Percentiles rank a stretch among this genome's conserved stretches.
These are phyloP conservation scores for Argyrosomus regius DNA, from an alignment of 2,797 vertebrate species.

Conservation along the genomic window DNA sequence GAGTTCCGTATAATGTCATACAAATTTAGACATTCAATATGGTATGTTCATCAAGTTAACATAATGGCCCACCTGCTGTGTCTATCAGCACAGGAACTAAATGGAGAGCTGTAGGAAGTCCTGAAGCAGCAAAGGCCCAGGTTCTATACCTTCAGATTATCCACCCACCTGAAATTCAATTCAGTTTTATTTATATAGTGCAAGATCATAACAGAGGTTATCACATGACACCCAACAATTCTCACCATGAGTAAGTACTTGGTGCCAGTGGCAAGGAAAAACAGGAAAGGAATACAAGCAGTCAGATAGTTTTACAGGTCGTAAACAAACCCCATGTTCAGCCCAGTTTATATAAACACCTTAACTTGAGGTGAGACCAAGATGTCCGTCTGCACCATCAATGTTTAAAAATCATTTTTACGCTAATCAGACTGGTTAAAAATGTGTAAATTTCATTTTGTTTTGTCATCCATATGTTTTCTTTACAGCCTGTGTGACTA, in stretches of 20 bases:
- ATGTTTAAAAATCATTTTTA: too few species aligned
- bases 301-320: too few species aligned
- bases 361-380: neutral
- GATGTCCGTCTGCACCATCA: neutral
- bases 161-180: neutral
- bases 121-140: neutral
- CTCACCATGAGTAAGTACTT: too few species aligned
- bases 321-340: neutral
- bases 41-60: constrained; percentile 34
- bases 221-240: too few species aligned
- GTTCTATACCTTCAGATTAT: neutral
- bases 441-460: too few species aligned
- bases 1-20: constrained; percentile 25
- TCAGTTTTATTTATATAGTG: too few species aligned
- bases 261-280: too few species aligned
- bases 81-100: constrained; percentile 21
- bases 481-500: too few species aligned
- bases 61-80: neutral
- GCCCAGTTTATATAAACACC: neutral
- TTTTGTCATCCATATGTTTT: too few species aligned
- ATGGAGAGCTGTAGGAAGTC: constrained; percentile 12
- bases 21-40: constrained; percentile 15
- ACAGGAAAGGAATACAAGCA: too few species aligned
- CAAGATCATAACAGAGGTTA: too few species aligned
- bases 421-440: too few species aligned